Conservation (phyloP, 1,140 invertebrate genomes). For the Physella acuta region DNA sequence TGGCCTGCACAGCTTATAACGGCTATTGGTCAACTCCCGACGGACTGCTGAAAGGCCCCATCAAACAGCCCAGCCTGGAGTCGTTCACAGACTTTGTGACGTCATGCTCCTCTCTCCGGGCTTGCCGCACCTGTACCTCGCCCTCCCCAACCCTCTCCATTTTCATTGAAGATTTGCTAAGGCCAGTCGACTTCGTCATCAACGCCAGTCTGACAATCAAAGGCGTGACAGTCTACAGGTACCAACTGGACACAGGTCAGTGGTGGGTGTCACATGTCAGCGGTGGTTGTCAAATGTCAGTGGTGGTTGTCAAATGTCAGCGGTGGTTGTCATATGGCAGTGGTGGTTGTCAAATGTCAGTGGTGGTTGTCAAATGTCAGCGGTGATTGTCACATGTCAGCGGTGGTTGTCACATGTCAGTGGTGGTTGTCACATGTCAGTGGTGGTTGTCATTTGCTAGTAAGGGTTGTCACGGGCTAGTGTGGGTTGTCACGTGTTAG, state of each 20-base stretch:
- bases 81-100: constrained; percentile 18
- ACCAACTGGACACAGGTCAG: constrained; percentile 11
- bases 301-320: too few relatives aligned
- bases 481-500: too few relatives aligned
- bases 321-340: too few relatives aligned
- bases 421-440: too few relatives aligned
- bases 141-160: neutral
- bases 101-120: neutral
- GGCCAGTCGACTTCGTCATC: neutral
- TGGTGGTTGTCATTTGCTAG: too few relatives aligned
- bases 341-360: too few relatives aligned
- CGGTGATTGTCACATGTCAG: neutral
- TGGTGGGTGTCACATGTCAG: neutral
- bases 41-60: neutral
- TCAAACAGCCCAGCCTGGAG: neutral
- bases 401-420: too few relatives aligned
- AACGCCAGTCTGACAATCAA: neutral
- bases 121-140: neutral
- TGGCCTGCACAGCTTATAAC: constrained; percentile 8
- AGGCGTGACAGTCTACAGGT: constrained; percentile 1
- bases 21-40: neutral
- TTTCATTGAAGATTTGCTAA: constrained; percentile 15
- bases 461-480: too few relatives aligned
- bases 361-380: too few relatives aligned
- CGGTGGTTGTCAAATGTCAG: too few relatives aligned